Evolutionary conservation across 2,888 invertebrate species (phyloP).

Genomic region (Agriotes lineatus): DNA sequence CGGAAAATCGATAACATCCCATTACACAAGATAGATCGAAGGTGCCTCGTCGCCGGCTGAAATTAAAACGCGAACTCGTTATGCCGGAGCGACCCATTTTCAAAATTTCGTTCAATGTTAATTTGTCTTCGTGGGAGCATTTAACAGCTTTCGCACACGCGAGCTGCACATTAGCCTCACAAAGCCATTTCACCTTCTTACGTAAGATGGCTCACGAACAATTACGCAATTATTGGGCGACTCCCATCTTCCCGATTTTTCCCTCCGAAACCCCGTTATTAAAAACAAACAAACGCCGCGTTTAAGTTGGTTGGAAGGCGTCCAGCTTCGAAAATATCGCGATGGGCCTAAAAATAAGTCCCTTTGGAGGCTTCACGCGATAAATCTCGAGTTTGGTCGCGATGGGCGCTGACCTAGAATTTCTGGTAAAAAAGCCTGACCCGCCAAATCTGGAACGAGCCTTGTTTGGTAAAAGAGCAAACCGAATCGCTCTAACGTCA

Average conservation of each 20-base stretch:
- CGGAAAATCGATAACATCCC: too few species aligned
- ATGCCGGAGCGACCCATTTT: too few species aligned
- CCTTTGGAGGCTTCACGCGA: not conserved
- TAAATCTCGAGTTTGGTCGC: not conserved
- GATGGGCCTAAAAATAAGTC: not conserved
- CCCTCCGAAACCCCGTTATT: too few species aligned
- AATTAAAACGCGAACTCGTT: too few species aligned
- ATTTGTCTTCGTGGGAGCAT: conserved; percentile 10
- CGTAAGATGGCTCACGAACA: not conserved
- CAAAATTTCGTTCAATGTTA: conserved; percentile 24
- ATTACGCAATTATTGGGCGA: not conserved
- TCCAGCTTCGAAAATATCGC: not conserved
- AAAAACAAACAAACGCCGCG: not conserved
- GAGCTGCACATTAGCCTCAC: conserved; percentile 8
- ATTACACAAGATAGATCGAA: too few species aligned
- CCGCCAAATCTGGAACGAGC: not conserved
- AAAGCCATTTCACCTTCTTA: conserved; percentile 13
- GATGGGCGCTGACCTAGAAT: conserved; percentile 2
- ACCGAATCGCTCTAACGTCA: not conserved
- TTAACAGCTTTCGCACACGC: conserved; percentile 11
- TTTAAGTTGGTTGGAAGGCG: not conserved
- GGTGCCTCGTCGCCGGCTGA: too few species aligned
- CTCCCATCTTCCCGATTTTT: too few species aligned
- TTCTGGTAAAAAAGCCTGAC: not conserved
- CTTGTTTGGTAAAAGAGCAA: conserved; percentile 3